Base-by-base conservation (phyloP, 1,140 invertebrate species). In the Battus philenor region DNA sequence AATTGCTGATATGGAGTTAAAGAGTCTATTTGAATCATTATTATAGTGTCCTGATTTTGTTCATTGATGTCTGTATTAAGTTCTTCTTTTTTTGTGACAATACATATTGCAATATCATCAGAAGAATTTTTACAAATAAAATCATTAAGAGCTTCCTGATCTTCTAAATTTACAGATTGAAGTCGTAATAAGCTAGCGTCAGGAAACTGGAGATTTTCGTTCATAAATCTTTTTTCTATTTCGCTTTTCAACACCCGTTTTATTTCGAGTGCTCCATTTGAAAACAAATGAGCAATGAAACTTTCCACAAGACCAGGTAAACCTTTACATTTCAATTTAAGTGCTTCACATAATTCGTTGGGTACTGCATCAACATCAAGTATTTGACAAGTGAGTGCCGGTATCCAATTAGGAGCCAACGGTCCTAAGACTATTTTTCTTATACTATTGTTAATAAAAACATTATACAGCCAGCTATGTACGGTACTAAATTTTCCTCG, bases 11-110 rank as follows among this genome's bases (percentile, higher is more conserved):
- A 87, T 6, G 86, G 76, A 12, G 85, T 75, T 7, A 89, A 59
- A 3, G 81, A 78, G 57, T 88, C 86, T 47, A 87, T 87, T 51
- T 86, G 70, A 33, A 88, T 83, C 71, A 88, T 75, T 33, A 88
- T 76, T 17, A 88, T 65, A 31, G 85, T 85, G 47, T 82, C 80
- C 12, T 81, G 43, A 61, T 77, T 85, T 63, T 82, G 68, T 9
- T 64, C 60, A 54, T 82, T 74, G 17, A 80, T 61, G 38, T 84
- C 70, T 11, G 70, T 67, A 43, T 72, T 71, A 44, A 84, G 55
- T 54, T 74, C 59, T 29, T 70, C 53, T 51, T 74, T 74, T 16
- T 68, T 32, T 16, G 48, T 74, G 8, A 84, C 69, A 11, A 72
- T 39, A 39, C 78, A 84, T 39, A 84, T 70, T 32, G 49, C 34